Conservation (phyloP, 1,140 invertebrate genomes). For the Anadara kagoshimensis region DNA sequence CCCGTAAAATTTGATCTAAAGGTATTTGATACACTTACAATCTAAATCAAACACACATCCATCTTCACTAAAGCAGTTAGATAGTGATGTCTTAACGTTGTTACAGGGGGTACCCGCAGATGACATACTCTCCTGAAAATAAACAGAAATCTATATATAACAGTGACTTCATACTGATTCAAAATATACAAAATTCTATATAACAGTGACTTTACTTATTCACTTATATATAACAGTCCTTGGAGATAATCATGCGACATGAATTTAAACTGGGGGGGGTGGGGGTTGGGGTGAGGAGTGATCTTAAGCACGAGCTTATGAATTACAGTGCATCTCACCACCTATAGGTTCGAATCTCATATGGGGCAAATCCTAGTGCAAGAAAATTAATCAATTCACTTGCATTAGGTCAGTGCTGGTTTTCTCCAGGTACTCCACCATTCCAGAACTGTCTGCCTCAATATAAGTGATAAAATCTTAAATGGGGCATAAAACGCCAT, state of each 20-base stretch:
- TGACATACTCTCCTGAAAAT: slow-evolving; percentile 58
- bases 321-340: neutral
- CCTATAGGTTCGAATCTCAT: too few species aligned
- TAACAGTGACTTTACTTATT: neutral
- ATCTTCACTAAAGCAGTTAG: slow-evolving; percentile 55
- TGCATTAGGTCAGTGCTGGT: too few species aligned
- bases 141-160: neutral
- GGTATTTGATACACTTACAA: slow-evolving; percentile 29
- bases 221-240: neutral
- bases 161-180: slow-evolving; percentile 5
- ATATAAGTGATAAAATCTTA: too few species aligned
- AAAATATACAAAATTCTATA: slow-evolving; percentile 8
- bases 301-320: neutral
- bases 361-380: too few species aligned
- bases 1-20: too few species aligned
- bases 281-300: neutral
- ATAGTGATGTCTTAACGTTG: slow-evolving; percentile 46
- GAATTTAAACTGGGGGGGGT: neutral
- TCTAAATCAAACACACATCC: slow-evolving; percentile 32
- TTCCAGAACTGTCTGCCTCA: too few species aligned
- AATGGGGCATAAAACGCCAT: too few species aligned
- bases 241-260: neutral
- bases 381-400: too few species aligned
- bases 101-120: slow-evolving; percentile 56
- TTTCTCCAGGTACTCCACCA: too few species aligned